Evolutionary conservation across 2,888 invertebrate genomes (phyloP), one percentile per base, ranked within the genome.

Genomic region (Anoncus sp.): DNA sequence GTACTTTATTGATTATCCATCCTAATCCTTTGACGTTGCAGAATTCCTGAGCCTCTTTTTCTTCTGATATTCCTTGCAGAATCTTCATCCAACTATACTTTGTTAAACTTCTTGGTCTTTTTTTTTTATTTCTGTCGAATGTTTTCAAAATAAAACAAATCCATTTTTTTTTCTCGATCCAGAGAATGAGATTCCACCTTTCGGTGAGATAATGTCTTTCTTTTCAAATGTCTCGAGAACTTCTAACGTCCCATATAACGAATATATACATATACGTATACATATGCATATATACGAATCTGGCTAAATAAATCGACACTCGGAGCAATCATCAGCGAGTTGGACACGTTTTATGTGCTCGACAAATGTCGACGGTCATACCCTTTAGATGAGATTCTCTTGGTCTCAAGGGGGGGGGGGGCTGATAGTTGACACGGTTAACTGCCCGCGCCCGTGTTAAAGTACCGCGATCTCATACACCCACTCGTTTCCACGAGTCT

Each of bases 261-360:
- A 16, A 65, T 35, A 31, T 65, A 22, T 35, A 31, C 31, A 45
- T 18, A 22, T 22, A 18, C 16, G 16, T 16, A 31, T 57, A 20
- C 12, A 12, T 5, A 20, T 6, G 55, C 31, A 14, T 35, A 20
- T 51, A 5, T 57, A 12, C 9, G 7, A 18, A 12, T 14, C 57
- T 20, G n/a, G 14, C 18, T 22, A 45, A 67, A 55, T n/a, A 60
- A 55, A 55, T 62, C 49, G 57, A 40, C 22, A 20, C 47, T 35
- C 31, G 59, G 47, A 27, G 10, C 38, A 6, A 12, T 6, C 12
- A 38, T 2, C 6, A 38, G 35, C 47, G 57, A 75, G 70, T 73
- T 69, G 57, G 65, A 62, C 70, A 77, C 72, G 62, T 81, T 80
- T 80, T 69, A 78, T 75, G 71, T 74, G 70, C 69, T 66, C 62